Evolutionary conservation across 2,888 invertebrate genomes (phyloP).

Genomic region (Coleophora flavipennella): DNA sequence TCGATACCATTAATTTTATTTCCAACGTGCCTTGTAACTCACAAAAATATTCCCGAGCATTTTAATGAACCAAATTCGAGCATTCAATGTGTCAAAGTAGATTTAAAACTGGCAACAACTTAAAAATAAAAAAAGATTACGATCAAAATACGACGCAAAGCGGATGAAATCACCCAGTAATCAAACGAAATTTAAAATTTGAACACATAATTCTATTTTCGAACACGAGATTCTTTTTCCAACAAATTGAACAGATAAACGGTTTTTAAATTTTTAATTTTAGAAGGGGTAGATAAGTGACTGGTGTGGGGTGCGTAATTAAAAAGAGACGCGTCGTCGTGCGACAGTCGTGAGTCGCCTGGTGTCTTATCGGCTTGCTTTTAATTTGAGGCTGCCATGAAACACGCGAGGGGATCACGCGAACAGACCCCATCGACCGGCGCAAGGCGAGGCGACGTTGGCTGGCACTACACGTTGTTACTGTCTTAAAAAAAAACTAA

Average conservation of each 20-base stretch:
- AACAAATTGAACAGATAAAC: neutral
- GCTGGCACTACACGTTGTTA: constrained; percentile 24
- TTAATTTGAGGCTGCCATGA: constrained; percentile 67
- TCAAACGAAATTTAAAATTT: neutral
- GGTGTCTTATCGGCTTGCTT: constrained; percentile 64
- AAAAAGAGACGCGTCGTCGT: constrained; percentile 61
- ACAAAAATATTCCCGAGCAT: constrained; percentile 42
- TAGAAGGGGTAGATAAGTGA: constrained; percentile 51
- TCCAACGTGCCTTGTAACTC: constrained; percentile 43
- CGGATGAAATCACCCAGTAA: neutral
- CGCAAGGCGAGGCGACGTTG: constrained; percentile 4
- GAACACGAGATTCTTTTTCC: neutral
- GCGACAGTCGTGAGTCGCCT: constrained; percentile 64
- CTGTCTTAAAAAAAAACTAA: too few species aligned
- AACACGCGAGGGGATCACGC: constrained; percentile 68
- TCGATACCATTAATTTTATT: constrained; percentile 66
- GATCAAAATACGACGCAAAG: neutral
- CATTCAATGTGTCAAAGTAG: constrained; percentile 8
- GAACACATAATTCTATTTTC: neutral
- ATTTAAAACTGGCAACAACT: constrained; percentile 3
- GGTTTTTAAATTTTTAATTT: constrained; percentile 37
- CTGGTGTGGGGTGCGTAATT: constrained; percentile 65
- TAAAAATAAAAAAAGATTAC: neutral
- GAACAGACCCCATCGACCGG: constrained; percentile 45
- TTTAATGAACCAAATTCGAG: constrained; percentile 37